Conservation (phyloP, 2,797 vertebrate species). For the Chiroxiphia lanceolata region DNA sequence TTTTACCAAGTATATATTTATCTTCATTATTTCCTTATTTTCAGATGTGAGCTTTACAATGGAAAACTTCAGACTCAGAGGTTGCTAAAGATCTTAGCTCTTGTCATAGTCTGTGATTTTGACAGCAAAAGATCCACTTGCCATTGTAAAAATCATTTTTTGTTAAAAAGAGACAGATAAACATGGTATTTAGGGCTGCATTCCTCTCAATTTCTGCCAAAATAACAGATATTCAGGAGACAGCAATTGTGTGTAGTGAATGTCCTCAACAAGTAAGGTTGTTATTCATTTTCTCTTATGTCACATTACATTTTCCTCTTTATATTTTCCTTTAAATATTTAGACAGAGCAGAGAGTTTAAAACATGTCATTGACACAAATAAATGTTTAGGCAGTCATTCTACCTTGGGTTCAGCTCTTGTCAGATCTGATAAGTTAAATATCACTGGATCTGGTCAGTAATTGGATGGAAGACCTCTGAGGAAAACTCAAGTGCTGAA, state of each 20-base stretch:
- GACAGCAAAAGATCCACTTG: conserved; percentile 43
- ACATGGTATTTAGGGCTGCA: conserved; percentile 11
- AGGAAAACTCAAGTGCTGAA: conserved; percentile 57
- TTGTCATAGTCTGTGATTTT: background rate
- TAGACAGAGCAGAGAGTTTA: conserved; percentile 63
- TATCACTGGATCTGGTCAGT: conserved; percentile 61
- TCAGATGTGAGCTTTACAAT: background rate
- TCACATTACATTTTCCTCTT: conserved; percentile 61
- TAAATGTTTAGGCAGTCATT: conserved; percentile 71
- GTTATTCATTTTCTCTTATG: conserved; percentile 58
- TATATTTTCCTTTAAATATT: conserved; percentile 68
- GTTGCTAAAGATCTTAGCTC: conserved; percentile 5
- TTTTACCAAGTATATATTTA: background rate
- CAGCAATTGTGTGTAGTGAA: conserved; percentile 39
- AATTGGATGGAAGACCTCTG: conserved; percentile 66
- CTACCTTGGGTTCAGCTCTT: conserved; percentile 68
- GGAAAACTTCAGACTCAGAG: background rate
- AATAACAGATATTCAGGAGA: conserved; percentile 49
- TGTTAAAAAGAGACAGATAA: conserved; percentile 16
- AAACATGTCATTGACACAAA: conserved; percentile 70
- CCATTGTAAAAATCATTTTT: background rate
- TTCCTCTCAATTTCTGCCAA: conserved; percentile 32
- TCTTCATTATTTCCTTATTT: conserved; percentile 13
- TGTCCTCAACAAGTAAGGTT: conserved; percentile 39
- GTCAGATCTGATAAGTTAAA: conserved; percentile 66